phyloP scores from a whole-genome alignment of 2,113 vertebrate species.

The Columba janthina region DNA sequence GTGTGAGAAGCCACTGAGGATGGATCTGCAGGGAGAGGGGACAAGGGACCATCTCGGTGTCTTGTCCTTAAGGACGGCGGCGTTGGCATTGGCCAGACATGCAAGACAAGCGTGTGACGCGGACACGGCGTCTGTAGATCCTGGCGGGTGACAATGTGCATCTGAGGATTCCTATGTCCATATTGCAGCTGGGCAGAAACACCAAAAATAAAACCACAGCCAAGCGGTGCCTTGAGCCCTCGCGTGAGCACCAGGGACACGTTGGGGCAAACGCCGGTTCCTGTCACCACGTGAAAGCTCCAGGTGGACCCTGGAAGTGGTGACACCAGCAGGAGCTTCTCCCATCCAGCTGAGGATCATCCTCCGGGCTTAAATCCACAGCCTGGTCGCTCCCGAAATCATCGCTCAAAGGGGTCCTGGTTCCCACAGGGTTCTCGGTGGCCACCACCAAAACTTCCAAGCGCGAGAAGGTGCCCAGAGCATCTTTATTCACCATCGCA shows the following conservation, averaged over 20 bases:
- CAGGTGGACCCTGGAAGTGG: background rate
- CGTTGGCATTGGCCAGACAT: accelerated
- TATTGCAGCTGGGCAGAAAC: background rate
- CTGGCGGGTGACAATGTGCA: background rate
- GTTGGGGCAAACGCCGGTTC: accelerated
- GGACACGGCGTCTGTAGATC: background rate
- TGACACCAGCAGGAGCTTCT: background rate
- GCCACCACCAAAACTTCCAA: background rate
- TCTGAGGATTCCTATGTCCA: background rate
- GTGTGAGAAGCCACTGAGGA: background rate
- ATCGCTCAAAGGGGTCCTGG: background rate
- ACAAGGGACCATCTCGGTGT: background rate
- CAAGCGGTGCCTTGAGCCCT: background rate
- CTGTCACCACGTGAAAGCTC: background rate
- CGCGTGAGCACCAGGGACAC: background rate
- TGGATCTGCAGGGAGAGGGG: background rate
- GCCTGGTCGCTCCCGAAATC: background rate
- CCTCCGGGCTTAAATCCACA: background rate
- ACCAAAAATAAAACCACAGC: background rate
- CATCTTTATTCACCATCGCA: background rate
- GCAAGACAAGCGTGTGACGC: accelerated
- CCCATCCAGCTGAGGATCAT: background rate
- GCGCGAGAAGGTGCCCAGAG: accelerated
- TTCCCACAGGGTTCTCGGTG: background rate
- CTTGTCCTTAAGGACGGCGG: accelerated